Evolutionary conservation across 2,888 invertebrate species (phyloP).

Genomic region (Eremobia ochroleuca): DNA sequence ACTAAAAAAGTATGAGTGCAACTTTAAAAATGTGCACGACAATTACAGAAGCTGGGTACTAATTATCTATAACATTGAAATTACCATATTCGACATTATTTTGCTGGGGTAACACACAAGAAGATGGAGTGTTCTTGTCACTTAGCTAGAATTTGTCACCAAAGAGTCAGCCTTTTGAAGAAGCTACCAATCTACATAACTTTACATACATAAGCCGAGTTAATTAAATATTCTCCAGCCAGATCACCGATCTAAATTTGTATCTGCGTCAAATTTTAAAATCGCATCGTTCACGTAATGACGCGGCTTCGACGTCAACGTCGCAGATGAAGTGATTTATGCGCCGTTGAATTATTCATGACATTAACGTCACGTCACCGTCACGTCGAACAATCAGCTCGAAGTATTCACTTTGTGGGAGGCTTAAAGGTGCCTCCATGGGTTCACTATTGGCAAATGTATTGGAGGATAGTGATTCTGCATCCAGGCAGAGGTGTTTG

Average conservation of each 20-base stretch:
- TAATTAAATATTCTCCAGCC: constrained; percentile 25
- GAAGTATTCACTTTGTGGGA: constrained; percentile 62
- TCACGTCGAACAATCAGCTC: constrained; percentile 62
- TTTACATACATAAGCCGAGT: not conserved
- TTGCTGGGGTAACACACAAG: no score
- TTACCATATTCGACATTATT: no score
- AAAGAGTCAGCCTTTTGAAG: not conserved
- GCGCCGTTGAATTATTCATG: constrained; percentile 65
- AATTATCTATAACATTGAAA: no score
- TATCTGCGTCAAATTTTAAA: constrained; percentile 54
- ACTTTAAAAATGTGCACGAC: no score
- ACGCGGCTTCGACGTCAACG: constrained; percentile 35
- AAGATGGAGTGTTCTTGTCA: not conserved
- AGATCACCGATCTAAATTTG: constrained; percentile 25
- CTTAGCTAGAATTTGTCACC: not conserved
- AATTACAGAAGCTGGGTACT: no score
- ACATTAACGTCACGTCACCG: constrained; percentile 59
- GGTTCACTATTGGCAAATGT: constrained; percentile 29
- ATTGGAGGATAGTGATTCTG: not conserved
- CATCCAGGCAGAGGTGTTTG: not conserved
- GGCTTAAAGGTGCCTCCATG: constrained; percentile 21
- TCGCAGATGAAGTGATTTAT: constrained; percentile 67
- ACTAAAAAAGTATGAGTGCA: no score
- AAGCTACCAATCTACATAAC: constrained; percentile 6
- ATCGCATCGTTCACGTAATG: constrained; percentile 47